phyloP scores from a whole-genome alignment of 2,888 invertebrate species.

The Lasioglossum vierecki region DNA sequence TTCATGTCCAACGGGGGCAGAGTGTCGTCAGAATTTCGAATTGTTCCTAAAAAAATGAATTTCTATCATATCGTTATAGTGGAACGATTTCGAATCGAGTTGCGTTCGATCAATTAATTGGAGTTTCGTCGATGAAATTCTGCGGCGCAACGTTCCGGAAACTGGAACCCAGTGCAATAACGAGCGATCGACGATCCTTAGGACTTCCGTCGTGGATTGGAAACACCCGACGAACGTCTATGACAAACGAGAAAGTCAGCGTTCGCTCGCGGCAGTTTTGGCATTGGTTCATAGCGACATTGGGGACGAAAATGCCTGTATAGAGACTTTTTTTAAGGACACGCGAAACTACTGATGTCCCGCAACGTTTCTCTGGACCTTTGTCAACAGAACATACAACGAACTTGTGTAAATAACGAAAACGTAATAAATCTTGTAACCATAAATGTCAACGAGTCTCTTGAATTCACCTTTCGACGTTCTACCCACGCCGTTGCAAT shows the following conservation, averaged over 20 bases:
- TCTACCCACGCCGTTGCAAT: neutral
- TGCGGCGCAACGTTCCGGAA: neutral
- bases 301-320: conserved; percentile 77
- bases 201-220: conserved; percentile 61
- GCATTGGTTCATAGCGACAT: conserved; percentile 83
- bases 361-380: conserved; percentile 82
- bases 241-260: conserved; percentile 38
- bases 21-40: neutral
- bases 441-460: conserved; percentile 21
- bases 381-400: conserved; percentile 77
- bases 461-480: neutral
- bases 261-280: conserved; percentile 64
- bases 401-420: conserved; percentile 79
- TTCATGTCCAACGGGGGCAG: neutral
- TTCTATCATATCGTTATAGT: neutral
- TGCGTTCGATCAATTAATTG: neutral
- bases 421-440: conserved; percentile 76
- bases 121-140: neutral
- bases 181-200: conserved; percentile 40
- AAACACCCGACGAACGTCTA: conserved; percentile 53
- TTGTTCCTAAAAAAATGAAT: neutral
- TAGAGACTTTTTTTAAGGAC: conserved; percentile 68
- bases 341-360: conserved; percentile 67
- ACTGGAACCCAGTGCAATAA: conserved; percentile 57
- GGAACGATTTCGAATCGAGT: neutral